Base-by-base conservation (phyloP, 2,113 vertebrate genomes). In the Pterocles orientalis region DNA sequence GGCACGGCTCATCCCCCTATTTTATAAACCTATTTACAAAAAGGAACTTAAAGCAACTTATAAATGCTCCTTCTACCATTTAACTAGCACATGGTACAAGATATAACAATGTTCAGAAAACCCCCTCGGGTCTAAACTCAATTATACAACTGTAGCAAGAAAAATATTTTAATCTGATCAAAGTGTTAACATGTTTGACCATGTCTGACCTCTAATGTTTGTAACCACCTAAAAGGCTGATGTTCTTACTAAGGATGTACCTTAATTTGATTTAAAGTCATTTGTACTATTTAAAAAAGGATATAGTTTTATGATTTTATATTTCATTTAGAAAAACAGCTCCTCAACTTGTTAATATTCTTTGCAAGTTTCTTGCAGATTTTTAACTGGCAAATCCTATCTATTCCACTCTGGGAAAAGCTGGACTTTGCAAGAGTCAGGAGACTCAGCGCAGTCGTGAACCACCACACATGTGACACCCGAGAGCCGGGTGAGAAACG, bases 181-280 rank as follows among this genome's bases (percentile, higher is more conserved):
- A 97, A 97, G 97, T 95, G 96, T 97, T 96, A 97, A 98, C 97
- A 97, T 96, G 97, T 97, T 97, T 97, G 94, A 97, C 96, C 94
- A 97, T 96, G 97, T 97, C 96, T 97, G 94, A 97, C 96, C 94
- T 97, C 93, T 95, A 87, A 96, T 87, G 92, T 95, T 94, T 96
- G 88, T 94, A 97, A 97, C 96, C 95, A 97, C 96, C 96, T 97
- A 86, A 98, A 97, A 97, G 96, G 77, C 71, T 95, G 86, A 89
- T 78, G 66, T 83, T 97, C 62, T 89, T 58, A 92, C 91, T 88
- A 81, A 94, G 94, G 92, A 97, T 92, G 92, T 81, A 85, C 85
- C 87, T 92, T 95, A 97, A 96, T 97, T 96, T 96, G 96, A 96
- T 97, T 97, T 95, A 90, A 96, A 97, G 94, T 97, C 92, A 97